Evolutionary conservation across 2,888 invertebrate species (phyloP).

Genomic region (Nasonovia ribisnigri): DNA sequence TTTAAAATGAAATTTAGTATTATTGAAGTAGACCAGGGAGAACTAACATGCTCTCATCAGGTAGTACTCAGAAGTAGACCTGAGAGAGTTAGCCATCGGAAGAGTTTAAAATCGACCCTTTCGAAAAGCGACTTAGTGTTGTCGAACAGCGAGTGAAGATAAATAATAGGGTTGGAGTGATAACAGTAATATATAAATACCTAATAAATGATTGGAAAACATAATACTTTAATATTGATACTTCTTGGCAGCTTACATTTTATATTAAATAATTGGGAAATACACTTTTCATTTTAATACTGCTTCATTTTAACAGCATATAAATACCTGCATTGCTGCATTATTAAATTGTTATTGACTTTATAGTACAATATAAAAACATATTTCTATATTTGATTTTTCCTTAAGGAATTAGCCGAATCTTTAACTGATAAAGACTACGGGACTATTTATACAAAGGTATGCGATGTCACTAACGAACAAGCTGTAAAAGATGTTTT

Average conservation of each 20-base stretch:
- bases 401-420: constrained; percentile 37
- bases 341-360: not conserved
- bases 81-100: no score
- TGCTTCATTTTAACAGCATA: not conserved
- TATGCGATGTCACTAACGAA: constrained; percentile 47
- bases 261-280: not conserved
- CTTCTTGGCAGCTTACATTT: no score
- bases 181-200: not conserved
- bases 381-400: not conserved
- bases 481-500: constrained; percentile 57
- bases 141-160: not conserved
- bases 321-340: not conserved
- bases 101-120: no score
- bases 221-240: no score
- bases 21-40: no score
- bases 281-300: not conserved
- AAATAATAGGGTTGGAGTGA: not conserved
- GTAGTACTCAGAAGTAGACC: no score
- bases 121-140: not conserved
- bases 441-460: constrained; percentile 31
- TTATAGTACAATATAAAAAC: not conserved
- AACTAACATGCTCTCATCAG: no score
- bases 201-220: no score
- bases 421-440: not conserved
- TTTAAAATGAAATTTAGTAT: no score